phyloP scores from a whole-genome alignment of 2,113 vertebrate species.

The Seriola rivoliana region DNA sequence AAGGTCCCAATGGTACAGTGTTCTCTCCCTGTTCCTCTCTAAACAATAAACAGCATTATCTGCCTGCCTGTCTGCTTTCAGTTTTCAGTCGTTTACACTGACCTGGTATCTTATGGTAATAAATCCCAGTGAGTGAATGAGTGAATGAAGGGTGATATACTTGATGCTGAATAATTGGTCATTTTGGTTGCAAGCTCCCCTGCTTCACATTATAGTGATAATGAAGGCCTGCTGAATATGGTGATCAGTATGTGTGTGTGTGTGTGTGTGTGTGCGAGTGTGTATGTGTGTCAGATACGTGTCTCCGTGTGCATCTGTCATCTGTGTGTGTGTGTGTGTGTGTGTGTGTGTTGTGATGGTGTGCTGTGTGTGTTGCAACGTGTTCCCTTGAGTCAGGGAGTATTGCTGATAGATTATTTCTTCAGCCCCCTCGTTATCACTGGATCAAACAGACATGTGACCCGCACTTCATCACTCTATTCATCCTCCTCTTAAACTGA shows the following conservation, averaged over 20 bases:
- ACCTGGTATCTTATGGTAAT: conserved; percentile 71
- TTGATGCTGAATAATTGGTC: conserved; percentile 84
- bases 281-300: conserved; percentile 47
- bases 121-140: conserved; percentile 75
- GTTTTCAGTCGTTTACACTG: conserved; percentile 70
- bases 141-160: conserved; percentile 73
- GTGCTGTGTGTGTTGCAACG: conserved; percentile 61
- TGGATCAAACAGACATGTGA: conserved; percentile 84
- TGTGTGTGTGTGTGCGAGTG: conserved; percentile 27
- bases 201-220: conserved; percentile 82
- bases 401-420: conserved; percentile 86
- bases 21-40: conserved; percentile 60
- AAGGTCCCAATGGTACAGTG: conserved; percentile 71
- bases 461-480: conserved; percentile 83
- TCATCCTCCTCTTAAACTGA: conserved; percentile 82
- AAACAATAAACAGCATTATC: conserved; percentile 80
- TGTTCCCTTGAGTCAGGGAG: too few relatives aligned
- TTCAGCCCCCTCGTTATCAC: conserved; percentile 84
- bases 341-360: conserved; percentile 50
- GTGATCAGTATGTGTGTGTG: conserved; percentile 85
- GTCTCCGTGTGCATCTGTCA: conserved; percentile 78
- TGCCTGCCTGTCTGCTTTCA: conserved; percentile 64
- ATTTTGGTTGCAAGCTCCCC: conserved; percentile 82
- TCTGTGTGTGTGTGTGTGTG: conserved; percentile 43
- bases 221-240: conserved; percentile 91